Evolutionary conservation across 2,888 invertebrate species (phyloP).

Genomic region (Drosophila picticornis): DNA sequence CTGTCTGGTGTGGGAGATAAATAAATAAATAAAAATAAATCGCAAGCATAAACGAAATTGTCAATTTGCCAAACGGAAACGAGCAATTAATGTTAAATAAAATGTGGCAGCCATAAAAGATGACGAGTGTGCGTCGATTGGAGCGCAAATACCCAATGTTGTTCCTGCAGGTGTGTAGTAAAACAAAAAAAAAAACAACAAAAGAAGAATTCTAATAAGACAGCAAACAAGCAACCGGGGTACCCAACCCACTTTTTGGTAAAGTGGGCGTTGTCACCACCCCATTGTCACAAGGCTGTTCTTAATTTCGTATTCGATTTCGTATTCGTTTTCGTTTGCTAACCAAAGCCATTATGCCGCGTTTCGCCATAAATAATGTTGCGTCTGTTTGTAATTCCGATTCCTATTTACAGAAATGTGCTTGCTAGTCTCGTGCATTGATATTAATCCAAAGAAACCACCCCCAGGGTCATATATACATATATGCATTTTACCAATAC

Average conservation of each 20-base stretch:
- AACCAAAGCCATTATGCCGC: constrained; percentile 43
- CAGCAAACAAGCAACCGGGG: constrained; percentile 8
- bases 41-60: constrained; percentile 26
- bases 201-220: constrained; percentile 33
- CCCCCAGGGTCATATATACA: constrained; percentile 64
- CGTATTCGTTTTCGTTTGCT: constrained; percentile 31
- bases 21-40: constrained; percentile 53
- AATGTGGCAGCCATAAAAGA: constrained; percentile 54
- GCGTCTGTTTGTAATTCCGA: constrained; percentile 33
- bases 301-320: constrained; percentile 25
- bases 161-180: constrained; percentile 70
- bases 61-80: constrained; percentile 37
- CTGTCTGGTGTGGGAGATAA: constrained; percentile 49
- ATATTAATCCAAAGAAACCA: constrained; percentile 76
- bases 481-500: constrained; percentile 66
- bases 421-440: constrained; percentile 64
- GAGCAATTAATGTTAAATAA: constrained; percentile 40
- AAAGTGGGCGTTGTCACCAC: constrained; percentile 67
- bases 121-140: constrained; percentile 44
- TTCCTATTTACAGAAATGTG: constrained; percentile 71
- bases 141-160: constrained; percentile 61
- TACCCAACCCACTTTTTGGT: constrained; percentile 55
- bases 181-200: constrained; percentile 9
- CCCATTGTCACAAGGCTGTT: constrained; percentile 54
- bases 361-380: constrained; percentile 24